Evolutionary conservation across 2,797 vertebrate species (phyloP), one percentile per base, ranked within the genome.

Genomic region (Thalassophryne amazonica): DNA sequence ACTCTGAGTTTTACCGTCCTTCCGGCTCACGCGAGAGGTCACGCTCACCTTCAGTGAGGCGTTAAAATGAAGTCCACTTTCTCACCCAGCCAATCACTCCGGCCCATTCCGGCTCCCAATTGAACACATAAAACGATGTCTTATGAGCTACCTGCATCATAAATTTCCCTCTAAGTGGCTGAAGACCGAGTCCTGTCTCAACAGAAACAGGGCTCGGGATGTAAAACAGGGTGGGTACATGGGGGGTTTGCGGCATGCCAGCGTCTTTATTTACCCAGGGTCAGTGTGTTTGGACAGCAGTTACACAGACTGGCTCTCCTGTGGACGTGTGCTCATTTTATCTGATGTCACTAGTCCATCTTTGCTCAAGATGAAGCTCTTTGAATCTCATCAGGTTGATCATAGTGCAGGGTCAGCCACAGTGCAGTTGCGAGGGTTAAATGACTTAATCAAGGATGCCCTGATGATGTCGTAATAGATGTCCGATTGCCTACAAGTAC

Each of bases 41-140:
- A 62, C 46, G 43, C 48, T 85, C 79, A 85, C 79, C 81, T 86
- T 86, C 78, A 81, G 25, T 78, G 66, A 81, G 61, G 58, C 65
- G 51, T 82, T 74, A 65, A 81, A 83, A 80, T 68, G 55, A 67
- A 78, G 72, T 73, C 61, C 54, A 49, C 74, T 78, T 53, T 38
- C 55, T 70, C 67, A 42, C 29, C 2, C 1, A 61, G 22, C 33
- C 57, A 59, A 83, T 83, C 76, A 69, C 48, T 84, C 81, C 60
- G 33, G 41, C 50, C 73, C 47, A 61, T 72, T 80, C 38, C 25
- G 1, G 59, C 78, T 77, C 46, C 75, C 64, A 59, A 78, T 72
- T 71, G 66, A 83, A 82, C 59, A 66, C 70, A 83, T 81, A 71
- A 83, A 81, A 76, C 46, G 52, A 14, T 37, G 56, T 67, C 65